Evolutionary conservation across 2,113 vertebrate species (phyloP).

Genomic region (Periophthalmodon schlosseri): DNA sequence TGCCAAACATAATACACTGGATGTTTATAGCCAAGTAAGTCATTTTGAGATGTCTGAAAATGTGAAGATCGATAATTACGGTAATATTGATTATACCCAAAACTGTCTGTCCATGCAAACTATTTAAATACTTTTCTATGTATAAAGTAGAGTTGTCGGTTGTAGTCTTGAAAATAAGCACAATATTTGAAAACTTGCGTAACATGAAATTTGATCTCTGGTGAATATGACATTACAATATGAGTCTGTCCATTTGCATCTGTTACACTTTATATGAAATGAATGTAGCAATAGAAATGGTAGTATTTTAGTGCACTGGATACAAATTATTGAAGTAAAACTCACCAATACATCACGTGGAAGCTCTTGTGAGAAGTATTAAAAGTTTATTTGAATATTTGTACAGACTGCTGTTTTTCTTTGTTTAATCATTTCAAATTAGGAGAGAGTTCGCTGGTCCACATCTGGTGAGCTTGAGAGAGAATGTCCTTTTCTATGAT

Average conservation of each 20-base stretch:
- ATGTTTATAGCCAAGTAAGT: constrained; percentile 14
- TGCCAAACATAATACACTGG: constrained; percentile 73
- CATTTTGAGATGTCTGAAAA: constrained; percentile 64
- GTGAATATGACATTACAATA: neutral
- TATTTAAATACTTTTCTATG: neutral
- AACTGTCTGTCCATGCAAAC: neutral
- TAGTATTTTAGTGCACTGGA: constrained; percentile 71
- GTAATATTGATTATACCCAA: neutral
- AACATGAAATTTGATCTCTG: neutral
- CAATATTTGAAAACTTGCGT: neutral
- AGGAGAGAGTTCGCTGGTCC: constrained; percentile 68
- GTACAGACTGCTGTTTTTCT: constrained; percentile 17
- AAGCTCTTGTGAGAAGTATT: constrained; percentile 65
- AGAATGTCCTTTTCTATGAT: constrained; percentile 66
- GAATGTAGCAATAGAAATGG: constrained; percentile 77
- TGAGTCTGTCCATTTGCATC: constrained; percentile 33
- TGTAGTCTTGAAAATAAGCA: neutral
- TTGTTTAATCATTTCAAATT: neutral
- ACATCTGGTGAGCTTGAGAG: constrained; percentile 62
- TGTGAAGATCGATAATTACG: constrained; percentile 1
- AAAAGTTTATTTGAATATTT: constrained; percentile 67
- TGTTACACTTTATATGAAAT: constrained; percentile 53
- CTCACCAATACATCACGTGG: constrained; percentile 60
- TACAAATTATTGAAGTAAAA: constrained; percentile 71
- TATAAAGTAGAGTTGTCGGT: neutral